Conservation (phyloP, 2,797 vertebrate species). For the Arnoldichthys spilopterus region DNA sequence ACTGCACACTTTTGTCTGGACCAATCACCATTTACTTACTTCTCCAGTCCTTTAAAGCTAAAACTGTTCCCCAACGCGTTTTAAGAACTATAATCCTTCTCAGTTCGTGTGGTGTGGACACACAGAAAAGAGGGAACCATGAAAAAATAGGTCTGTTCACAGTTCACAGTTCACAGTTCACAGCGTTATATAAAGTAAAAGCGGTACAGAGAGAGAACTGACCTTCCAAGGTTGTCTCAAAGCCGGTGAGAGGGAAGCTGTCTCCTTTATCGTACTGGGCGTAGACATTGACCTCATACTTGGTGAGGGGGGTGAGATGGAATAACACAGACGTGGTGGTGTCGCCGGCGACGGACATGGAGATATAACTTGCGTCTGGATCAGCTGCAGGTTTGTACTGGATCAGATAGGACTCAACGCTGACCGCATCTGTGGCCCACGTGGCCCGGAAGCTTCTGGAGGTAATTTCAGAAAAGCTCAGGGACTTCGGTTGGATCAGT, state of each 20-base stretch:
- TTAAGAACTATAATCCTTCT: too few species aligned
- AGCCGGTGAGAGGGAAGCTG: slow-evolving; percentile 83
- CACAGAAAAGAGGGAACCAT: too few species aligned
- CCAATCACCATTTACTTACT: too few species aligned
- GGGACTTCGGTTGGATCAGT: slow-evolving; percentile 81
- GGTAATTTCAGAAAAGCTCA: slow-evolving; percentile 86
- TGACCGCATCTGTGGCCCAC: slow-evolving; percentile 82
- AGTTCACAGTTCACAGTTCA: too few species aligned
- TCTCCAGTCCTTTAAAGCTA: too few species aligned
- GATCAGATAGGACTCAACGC: slow-evolving; percentile 84
- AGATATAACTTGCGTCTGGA: slow-evolving; percentile 73
- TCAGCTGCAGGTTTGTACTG: slow-evolving; percentile 81
- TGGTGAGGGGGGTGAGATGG: slow-evolving; percentile 87
- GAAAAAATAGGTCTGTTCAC: too few species aligned
- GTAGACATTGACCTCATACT: slow-evolving; percentile 86
- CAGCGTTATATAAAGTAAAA: neutral
- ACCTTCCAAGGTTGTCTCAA: slow-evolving; percentile 92
- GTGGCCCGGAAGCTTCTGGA: slow-evolving; percentile 85
- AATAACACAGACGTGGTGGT: slow-evolving; percentile 80
- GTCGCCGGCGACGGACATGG: slow-evolving; percentile 85
- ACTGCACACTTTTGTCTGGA: too few species aligned
- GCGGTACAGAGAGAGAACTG: slow-evolving; percentile 14
- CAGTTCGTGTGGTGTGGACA: too few species aligned
- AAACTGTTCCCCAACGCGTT: too few species aligned
- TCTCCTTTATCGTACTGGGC: slow-evolving; percentile 89